phyloP scores from a whole-genome alignment of 2,113 vertebrate species.

The Herpailurus yagouaroundi region DNA sequence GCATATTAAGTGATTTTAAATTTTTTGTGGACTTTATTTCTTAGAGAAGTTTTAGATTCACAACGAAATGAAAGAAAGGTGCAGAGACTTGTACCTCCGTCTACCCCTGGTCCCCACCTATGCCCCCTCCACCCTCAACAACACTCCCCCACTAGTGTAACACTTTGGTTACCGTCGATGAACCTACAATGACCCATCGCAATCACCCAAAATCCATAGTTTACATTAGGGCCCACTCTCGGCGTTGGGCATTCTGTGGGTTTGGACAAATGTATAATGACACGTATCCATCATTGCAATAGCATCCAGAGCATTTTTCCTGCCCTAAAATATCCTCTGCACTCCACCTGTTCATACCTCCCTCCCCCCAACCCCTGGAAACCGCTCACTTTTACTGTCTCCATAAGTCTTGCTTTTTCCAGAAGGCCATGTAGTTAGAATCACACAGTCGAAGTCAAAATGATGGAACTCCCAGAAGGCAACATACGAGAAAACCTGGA shows the following conservation, averaged over 20 bases:
- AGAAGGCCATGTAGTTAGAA: not conserved
- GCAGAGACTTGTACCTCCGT: not conserved
- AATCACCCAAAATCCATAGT: not conserved
- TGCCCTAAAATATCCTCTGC: not conserved
- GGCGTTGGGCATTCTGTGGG: not conserved
- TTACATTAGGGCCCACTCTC: not conserved
- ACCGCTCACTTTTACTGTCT: not conserved
- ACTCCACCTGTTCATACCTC: not conserved
- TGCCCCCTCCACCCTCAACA: not conserved
- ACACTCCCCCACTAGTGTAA: not conserved
- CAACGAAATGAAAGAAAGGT: not conserved
- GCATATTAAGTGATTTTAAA: not conserved
- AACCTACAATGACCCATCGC: not conserved
- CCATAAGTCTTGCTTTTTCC: not conserved
- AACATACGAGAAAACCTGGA: not conserved
- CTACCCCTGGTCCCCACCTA: not conserved
- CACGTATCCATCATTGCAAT: not conserved
- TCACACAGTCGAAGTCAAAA: not conserved
- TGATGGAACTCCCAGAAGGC: not conserved
- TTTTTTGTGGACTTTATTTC: not conserved
- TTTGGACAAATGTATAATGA: not conserved
- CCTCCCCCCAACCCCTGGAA: not conserved
- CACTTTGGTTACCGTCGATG: not conserved
- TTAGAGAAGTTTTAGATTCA: not conserved
- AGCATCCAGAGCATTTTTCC: not conserved